Conservation (phyloP, 2,113 vertebrate species). For the Syngnathus typhle region DNA sequence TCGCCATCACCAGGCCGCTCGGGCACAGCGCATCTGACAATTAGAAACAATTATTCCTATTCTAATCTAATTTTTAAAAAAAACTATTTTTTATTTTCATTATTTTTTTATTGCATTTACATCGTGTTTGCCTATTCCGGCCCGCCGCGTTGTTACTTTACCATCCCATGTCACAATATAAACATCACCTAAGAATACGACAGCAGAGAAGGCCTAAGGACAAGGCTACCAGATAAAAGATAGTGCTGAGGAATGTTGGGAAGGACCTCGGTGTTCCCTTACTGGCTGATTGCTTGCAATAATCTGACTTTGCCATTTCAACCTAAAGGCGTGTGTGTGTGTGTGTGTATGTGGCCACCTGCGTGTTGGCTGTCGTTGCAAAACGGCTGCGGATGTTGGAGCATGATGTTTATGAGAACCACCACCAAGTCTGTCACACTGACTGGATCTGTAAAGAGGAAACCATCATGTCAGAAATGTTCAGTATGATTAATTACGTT, state of each 20-base stretch:
- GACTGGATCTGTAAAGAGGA: conserved; percentile 66
- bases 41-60: too few relatives aligned
- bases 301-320: neutral
- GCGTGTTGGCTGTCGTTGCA: conserved; percentile 42
- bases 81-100: too few relatives aligned
- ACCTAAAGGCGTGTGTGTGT: neutral
- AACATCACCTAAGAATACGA: neutral
- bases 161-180: too few relatives aligned
- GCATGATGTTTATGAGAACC: conserved; percentile 80
- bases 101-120: too few relatives aligned
- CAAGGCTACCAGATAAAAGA: conserved; percentile 50
- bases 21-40: conserved; percentile 78
- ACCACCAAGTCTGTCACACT: conserved; percentile 79
- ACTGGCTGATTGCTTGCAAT: conserved; percentile 1
- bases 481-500: neutral
- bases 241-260: conserved; percentile 19
- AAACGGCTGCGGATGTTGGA: conserved; percentile 73
- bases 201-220: conserved; percentile 20
- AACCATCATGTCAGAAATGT: neutral
- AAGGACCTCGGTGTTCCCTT: conserved; percentile 14
- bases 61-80: too few relatives aligned
- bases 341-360: conserved; percentile 68
- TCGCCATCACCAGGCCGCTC: conserved; percentile 78
- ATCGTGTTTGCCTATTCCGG: too few relatives aligned
- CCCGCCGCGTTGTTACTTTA: too few relatives aligned